Evolutionary conservation across 2,113 vertebrate species (phyloP).

Genomic region (Fregetta grallaria): DNA sequence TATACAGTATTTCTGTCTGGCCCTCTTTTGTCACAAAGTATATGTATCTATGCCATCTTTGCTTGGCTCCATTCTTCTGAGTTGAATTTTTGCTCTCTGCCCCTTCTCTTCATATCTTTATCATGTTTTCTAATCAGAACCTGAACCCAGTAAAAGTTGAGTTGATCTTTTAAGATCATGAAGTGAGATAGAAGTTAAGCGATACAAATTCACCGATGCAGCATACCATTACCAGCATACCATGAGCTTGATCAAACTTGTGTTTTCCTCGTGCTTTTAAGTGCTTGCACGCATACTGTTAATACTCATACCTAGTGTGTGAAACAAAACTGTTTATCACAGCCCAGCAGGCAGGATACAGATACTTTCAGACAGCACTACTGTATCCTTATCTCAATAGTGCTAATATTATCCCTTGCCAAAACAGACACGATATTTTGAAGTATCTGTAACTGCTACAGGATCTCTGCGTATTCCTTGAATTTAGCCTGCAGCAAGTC

Average conservation of each 20-base stretch:
- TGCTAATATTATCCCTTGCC: slow-evolving; percentile 37
- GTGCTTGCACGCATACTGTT: not conserved
- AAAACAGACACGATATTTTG: slow-evolving; percentile 22
- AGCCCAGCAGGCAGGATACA: slow-evolving; percentile 14
- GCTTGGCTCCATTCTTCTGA: not conserved
- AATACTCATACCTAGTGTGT: not conserved
- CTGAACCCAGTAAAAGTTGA: not conserved
- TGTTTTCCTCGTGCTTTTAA: not conserved
- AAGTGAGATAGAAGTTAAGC: not conserved
- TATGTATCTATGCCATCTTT: not conserved
- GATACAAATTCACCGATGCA: not conserved
- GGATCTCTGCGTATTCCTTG: slow-evolving; percentile 29
- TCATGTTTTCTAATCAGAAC: not conserved
- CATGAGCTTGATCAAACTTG: not conserved
- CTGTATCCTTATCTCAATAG: slow-evolving; percentile 18
- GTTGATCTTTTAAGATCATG: not conserved
- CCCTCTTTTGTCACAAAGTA: not conserved
- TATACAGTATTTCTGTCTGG: not conserved
- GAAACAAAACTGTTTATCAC: slow-evolving; percentile 9
- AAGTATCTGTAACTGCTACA: not conserved
- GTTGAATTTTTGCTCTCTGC: not conserved
- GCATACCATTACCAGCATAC: not conserved
- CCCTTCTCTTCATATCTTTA: not conserved
- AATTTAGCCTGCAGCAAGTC: slow-evolving; percentile 39
- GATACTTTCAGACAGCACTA: not conserved